Percentiles rank a stretch among this genome's conserved stretches.
phyloP scores from a whole-genome alignment of 2,797 vertebrate species.

The Xenentodon cancila region DNA sequence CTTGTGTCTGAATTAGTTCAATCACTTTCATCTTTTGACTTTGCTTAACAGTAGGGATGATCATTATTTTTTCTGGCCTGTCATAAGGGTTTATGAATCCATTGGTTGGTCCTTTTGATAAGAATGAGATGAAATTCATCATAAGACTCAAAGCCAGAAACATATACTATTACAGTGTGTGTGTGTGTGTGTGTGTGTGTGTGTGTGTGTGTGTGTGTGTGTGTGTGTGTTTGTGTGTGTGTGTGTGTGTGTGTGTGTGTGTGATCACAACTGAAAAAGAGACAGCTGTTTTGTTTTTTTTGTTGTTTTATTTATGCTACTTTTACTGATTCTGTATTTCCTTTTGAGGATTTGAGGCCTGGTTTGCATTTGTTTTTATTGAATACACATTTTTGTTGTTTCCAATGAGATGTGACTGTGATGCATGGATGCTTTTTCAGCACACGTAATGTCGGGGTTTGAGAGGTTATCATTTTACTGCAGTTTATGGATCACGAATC shows the following conservation, averaged over 20 bases:
- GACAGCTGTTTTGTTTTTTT: slow-evolving; percentile 27
- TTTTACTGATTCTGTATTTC: slow-evolving; percentile 1
- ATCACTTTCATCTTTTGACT: slow-evolving; percentile 27
- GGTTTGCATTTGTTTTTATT: slow-evolving; percentile 9
- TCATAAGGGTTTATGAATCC: slow-evolving; percentile 5
- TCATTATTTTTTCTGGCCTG: slow-evolving; percentile 32
- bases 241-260: background rate
- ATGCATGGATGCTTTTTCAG: slow-evolving; percentile 21
- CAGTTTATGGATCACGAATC: slow-evolving; percentile 26
- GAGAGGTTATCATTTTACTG: slow-evolving; percentile 23
- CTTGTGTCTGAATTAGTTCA: slow-evolving; percentile 23
- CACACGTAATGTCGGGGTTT: background rate
- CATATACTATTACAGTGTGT: slow-evolving; percentile 3
- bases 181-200: background rate
- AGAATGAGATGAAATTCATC: slow-evolving; percentile 12
- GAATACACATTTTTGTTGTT: slow-evolving; percentile 7
- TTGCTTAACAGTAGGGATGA: slow-evolving; percentile 14
- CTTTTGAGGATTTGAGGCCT: slow-evolving; percentile 7
- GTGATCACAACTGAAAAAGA: slow-evolving; percentile 22
- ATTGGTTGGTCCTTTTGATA: slow-evolving; percentile 11
- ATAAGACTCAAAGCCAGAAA: slow-evolving; percentile 14
- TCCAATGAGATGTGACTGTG: slow-evolving; percentile 8
- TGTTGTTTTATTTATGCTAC: background rate
- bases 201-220: background rate
- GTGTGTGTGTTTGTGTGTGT: background rate